A percentile compares a stretch with the other conserved stretches of the same genome.
Evolutionary conservation across 2,113 vertebrate genomes (phyloP).

Genomic region (Menura novaehollandiae): DNA sequence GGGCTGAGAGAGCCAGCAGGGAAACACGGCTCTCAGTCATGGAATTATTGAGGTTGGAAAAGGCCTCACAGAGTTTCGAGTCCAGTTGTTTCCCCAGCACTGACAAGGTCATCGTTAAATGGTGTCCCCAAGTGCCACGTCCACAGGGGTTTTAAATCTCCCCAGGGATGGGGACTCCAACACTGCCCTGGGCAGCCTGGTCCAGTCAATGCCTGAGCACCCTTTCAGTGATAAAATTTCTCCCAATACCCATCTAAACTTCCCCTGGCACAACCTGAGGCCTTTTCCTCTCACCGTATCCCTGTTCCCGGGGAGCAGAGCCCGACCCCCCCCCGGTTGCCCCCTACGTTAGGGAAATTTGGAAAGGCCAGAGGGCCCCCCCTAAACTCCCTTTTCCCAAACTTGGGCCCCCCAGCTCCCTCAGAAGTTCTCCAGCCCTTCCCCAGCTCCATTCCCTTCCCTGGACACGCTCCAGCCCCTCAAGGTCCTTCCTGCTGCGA

Average conservation of each 20-base stretch:
- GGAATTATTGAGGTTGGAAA: not conserved
- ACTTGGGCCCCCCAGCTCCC: not conserved
- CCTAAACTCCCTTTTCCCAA: not conserved
- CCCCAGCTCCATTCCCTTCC: not conserved
- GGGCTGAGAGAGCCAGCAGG: not conserved
- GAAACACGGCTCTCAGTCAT: accelerated
- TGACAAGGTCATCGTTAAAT: not conserved
- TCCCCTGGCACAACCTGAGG: not conserved
- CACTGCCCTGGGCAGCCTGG: not conserved
- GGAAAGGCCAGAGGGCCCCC: not conserved
- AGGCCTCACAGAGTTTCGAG: accelerated
- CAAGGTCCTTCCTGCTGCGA: accelerated
- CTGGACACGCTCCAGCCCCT: accelerated
- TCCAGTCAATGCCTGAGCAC: accelerated
- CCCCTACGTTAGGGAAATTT: not conserved
- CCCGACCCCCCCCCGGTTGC: accelerated
- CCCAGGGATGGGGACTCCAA: not conserved
- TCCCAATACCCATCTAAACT: accelerated
- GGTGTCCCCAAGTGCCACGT: not conserved
- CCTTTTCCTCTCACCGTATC: accelerated
- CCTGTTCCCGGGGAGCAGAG: not conserved
- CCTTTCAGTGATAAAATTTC: not conserved
- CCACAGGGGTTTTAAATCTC: accelerated
- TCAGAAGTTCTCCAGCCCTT: not conserved
- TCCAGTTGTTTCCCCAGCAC: accelerated